phyloP scores from a whole-genome alignment of 2,888 invertebrate species.

The Palloptera scutellata region DNA sequence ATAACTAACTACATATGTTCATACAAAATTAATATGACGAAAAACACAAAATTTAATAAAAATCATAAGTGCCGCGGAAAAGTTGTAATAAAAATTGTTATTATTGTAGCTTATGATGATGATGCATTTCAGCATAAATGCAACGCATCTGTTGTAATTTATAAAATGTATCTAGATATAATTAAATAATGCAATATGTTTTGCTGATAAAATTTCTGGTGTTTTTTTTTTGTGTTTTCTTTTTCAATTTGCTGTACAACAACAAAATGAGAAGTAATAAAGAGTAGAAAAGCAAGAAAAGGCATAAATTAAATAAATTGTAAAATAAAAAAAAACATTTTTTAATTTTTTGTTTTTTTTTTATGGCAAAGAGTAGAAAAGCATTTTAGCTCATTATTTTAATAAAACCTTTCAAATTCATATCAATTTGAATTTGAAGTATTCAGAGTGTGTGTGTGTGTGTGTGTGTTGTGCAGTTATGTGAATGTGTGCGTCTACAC shows the following conservation, averaged over 20 bases:
- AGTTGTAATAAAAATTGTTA: background rate
- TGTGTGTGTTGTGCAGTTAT: no score
- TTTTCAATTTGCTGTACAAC: background rate
- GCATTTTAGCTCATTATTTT: no score
- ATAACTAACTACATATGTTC: conserved; percentile 1
- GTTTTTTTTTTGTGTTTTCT: background rate
- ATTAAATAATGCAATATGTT: conserved; percentile 51
- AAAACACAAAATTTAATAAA: background rate
- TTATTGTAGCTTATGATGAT: conserved; percentile 8
- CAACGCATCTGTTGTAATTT: conserved; percentile 44
- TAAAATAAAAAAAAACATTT: conserved; percentile 16
- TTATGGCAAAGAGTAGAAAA: no score
- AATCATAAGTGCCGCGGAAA: conserved; percentile 14
- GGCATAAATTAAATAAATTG: conserved; percentile 27
- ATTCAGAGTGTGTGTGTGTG: no score
- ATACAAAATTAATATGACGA: background rate
- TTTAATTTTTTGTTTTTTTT: no score
- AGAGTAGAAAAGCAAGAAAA: background rate
- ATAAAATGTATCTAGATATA: conserved; percentile 57
- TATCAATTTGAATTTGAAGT: no score
- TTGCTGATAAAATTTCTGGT: no score
- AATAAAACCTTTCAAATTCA: no score
- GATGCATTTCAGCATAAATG: conserved; percentile 14
- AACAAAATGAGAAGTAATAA: background rate
- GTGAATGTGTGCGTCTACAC: no score